Evolutionary conservation across 2,888 invertebrate species (phyloP).

Genomic region (Trypoxylon attenuatum): DNA sequence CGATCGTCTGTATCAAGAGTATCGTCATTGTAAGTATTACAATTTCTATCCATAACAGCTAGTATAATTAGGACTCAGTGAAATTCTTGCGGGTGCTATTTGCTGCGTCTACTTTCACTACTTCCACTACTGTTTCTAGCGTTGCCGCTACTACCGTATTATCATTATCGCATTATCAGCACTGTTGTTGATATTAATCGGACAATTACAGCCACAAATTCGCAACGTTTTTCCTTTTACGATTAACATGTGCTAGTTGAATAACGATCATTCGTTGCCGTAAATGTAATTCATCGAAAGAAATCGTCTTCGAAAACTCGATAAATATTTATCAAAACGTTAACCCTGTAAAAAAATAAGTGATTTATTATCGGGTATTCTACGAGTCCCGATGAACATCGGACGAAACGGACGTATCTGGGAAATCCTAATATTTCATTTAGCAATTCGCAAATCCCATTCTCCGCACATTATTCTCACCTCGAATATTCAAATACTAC

Average conservation of each 20-base stretch:
- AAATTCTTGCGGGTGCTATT: slow-evolving; percentile 18
- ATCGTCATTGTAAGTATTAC: slow-evolving; percentile 53
- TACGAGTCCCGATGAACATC: not conserved
- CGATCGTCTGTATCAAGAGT: slow-evolving; percentile 37
- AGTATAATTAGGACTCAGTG: slow-evolving; percentile 22
- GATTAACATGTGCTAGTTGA: not conserved
- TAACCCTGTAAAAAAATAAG: not conserved
- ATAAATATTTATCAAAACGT: slow-evolving; percentile 9
- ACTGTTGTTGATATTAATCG: slow-evolving; percentile 41
- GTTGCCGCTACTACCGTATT: slow-evolving; percentile 19
- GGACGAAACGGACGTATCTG: not conserved
- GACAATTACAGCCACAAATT: slow-evolving; percentile 36
- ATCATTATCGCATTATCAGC: slow-evolving; percentile 36
- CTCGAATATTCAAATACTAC: slow-evolving; percentile 1
- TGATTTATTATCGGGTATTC: slow-evolving; percentile 3
- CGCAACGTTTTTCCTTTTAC: slow-evolving; percentile 9
- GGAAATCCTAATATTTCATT: not conserved
- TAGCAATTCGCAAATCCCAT: not conserved
- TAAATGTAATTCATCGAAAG: slow-evolving; percentile 9
- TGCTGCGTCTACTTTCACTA: slow-evolving; percentile 28
- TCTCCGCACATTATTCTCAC: slow-evolving; percentile 5
- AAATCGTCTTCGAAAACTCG: slow-evolving; percentile 7
- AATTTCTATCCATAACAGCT: slow-evolving; percentile 41
- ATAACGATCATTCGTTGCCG: slow-evolving; percentile 2
- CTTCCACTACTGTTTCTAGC: slow-evolving; percentile 20